These are phyloP conservation scores for Rhinolophus ferrumequinum DNA, from an alignment of 2,113 vertebrate genomes.

Conservation along the genomic window DNA sequence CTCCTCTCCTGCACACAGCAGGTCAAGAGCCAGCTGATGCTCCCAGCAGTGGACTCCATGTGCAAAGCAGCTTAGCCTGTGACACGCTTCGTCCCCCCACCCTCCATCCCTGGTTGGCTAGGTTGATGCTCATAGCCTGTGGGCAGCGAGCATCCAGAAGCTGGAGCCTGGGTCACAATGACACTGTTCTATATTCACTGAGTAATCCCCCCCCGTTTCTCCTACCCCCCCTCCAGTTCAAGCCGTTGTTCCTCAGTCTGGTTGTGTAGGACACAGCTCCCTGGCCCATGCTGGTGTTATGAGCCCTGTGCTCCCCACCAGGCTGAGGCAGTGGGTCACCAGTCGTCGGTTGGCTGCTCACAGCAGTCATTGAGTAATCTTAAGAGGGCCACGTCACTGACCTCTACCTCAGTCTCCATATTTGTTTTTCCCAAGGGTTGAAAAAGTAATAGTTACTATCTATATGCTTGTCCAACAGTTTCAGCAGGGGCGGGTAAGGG, in stretches of 20 bases:
- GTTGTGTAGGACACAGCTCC: too few species aligned
- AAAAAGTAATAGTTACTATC: background rate
- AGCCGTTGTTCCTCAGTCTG: too few species aligned
- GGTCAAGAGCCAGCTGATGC: accelerated
- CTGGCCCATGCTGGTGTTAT: too few species aligned
- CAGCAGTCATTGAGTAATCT: background rate
- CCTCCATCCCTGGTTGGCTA: background rate
- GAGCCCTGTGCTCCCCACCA: too few species aligned
- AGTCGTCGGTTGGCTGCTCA: too few species aligned
- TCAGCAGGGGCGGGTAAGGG: background rate
- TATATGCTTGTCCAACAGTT: accelerated
- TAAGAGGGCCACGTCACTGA: background rate
- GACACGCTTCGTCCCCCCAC: accelerated
- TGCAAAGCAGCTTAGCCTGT: background rate
- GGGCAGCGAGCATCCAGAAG: background rate
- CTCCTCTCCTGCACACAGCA: background rate
- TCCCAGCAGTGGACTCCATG: background rate
- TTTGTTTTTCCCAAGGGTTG: background rate
- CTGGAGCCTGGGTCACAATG: background rate
- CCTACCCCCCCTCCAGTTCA: too few species aligned
- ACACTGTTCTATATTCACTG: background rate
- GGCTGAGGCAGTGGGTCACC: too few species aligned
- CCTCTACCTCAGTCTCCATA: background rate
- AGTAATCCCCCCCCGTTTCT: background rate
- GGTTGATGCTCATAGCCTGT: background rate